These are phyloP conservation scores for Nymphalis io DNA, from an alignment of 1,140 invertebrate genomes.

Conservation along the genomic window DNA sequence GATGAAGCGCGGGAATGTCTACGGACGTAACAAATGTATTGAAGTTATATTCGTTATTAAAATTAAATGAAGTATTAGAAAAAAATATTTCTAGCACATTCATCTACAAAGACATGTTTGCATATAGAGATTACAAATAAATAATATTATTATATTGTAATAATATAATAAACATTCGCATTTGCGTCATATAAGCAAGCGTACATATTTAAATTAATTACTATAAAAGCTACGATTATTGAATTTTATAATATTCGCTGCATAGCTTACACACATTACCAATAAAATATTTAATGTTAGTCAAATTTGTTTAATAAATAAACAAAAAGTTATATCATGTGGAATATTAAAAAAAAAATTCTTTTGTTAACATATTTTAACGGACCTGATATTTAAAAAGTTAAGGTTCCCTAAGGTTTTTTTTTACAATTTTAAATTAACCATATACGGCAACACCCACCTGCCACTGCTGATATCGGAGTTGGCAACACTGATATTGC, in stretches of 20 bases:
- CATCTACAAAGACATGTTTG: too few relatives aligned
- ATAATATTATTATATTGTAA: not conserved
- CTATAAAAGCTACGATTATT: not conserved
- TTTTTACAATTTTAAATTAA: too few relatives aligned
- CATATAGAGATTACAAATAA: too few relatives aligned
- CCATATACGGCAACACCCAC: conserved; percentile 48
- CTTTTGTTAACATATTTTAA: too few relatives aligned
- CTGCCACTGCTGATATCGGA: conserved; percentile 74
- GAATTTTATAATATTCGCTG: conserved; percentile 3
- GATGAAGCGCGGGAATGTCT: conserved; percentile 86
- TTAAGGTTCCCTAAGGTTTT: too few relatives aligned
- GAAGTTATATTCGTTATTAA: not conserved
- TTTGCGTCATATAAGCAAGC: not conserved
- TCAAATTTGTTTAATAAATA: too few relatives aligned
- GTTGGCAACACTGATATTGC: conserved; percentile 81
- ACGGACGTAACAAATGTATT: conserved; percentile 21
- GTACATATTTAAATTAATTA: not conserved
- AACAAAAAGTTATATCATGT: too few relatives aligned
- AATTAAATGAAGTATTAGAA: too few relatives aligned
- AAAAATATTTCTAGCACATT: too few relatives aligned
- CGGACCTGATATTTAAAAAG: too few relatives aligned
- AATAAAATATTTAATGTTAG: too few relatives aligned
- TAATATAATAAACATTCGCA: not conserved
- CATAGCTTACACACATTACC: not conserved
- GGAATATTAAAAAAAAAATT: too few relatives aligned